phyloP scores from a whole-genome alignment of 2,888 invertebrate species.

The Philonicus albiceps region DNA sequence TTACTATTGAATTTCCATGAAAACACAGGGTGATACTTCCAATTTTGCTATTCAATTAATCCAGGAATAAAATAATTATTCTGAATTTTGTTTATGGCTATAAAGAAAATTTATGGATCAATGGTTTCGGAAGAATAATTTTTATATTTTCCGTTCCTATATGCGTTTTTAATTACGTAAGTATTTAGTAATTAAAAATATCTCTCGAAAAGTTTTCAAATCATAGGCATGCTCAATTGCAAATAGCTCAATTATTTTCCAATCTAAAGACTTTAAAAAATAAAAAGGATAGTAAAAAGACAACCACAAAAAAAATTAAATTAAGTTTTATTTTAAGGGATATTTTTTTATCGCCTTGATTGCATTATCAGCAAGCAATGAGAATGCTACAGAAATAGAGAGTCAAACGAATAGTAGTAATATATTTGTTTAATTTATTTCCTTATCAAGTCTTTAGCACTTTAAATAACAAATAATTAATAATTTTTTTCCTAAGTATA shows the following conservation, averaged over 20 bases:
- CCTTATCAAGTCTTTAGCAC: slow-evolving; percentile 28
- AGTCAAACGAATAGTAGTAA: slow-evolving; percentile 10
- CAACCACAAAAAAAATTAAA: too few species aligned
- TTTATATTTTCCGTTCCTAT: too few species aligned
- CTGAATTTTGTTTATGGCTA: too few species aligned
- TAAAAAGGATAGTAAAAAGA: background rate
- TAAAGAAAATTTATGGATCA: too few species aligned
- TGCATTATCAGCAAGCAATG: background rate
- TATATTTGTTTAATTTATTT: slow-evolving; percentile 37
- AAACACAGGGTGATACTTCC: too few species aligned
- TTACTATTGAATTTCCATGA: too few species aligned
- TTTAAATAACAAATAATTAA: slow-evolving; percentile 23
- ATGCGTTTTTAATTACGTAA: background rate
- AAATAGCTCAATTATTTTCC: background rate
- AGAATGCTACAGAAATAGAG: slow-evolving; percentile 8
- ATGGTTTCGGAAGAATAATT: too few species aligned
- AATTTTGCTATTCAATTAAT: too few species aligned
- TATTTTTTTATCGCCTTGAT: background rate
- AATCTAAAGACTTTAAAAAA: background rate
- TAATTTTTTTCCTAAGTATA: background rate
- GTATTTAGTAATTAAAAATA: background rate
- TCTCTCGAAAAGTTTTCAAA: background rate
- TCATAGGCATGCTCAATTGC: too few species aligned
- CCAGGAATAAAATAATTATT: too few species aligned
- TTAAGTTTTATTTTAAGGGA: background rate